Base-by-base conservation (phyloP, 2,797 vertebrate species). In the Urophycis tenuis region DNA sequence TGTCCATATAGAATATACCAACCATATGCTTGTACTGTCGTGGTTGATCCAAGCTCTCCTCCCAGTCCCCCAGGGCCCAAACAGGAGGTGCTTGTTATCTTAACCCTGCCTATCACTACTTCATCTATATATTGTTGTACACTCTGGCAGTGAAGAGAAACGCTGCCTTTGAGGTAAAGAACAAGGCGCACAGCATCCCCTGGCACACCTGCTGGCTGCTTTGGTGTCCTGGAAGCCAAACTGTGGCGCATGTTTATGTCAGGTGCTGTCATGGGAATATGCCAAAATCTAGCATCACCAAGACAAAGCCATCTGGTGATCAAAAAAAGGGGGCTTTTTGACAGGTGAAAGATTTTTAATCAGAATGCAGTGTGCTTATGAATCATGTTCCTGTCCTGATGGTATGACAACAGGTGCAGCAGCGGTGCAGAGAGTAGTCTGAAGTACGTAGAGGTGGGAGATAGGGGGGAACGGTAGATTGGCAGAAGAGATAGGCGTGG, bases 81-180 rank as follows among this genome's bases (percentile, higher is more conserved):
- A 29, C 10, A 35, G n/a, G 41, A 71, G 22, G n/a, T 33, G 32
- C 30, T 33, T 76, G 72, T 74, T 76, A 74, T 72, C 74, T 69
- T 69, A 19, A 19, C 36, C n/a, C 35, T 45, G 72, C 82, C 36
- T 5, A 3, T 80, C 29, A 4, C 77, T 72, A 32, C 74, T 32
- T 67, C 41, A 34, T 49, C 71, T 77, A 77, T 29, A 11, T 29
- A 31, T 60, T 9, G 19, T 25, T 60, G 22, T 25, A 25, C 53
- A n/a, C 71, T 29, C 34, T 49, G 75, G 64, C 75, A 35, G 72
- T 67, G 45, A 60, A 74, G 32, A 3, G 19, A 30, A 39, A 60
- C 14, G 9, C 22, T 39, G 32, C 39, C 73, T 64, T 67, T 36
- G 8, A 73, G 72, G 49, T 72, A 39, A 70, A 74, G 78, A 31